Conservation (phyloP, 2,888 invertebrate genomes). For the Idaea dimidiata region DNA sequence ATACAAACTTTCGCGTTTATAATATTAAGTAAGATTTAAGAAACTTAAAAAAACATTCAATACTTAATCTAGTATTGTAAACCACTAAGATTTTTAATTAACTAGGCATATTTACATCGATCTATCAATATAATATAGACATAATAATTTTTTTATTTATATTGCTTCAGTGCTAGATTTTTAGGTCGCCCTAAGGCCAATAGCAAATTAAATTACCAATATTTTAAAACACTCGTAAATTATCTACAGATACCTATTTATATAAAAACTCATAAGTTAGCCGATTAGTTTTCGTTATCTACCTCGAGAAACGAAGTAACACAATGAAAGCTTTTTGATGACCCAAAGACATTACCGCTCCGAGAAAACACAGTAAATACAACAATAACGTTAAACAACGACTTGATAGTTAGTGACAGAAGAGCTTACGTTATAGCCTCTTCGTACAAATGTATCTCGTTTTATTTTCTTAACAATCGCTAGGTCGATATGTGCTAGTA, state of each 20-base stretch:
- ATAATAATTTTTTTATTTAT: too few relatives aligned
- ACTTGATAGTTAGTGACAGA: neutral
- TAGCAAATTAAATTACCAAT: too few relatives aligned
- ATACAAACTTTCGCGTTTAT: too few relatives aligned
- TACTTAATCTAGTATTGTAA: too few relatives aligned
- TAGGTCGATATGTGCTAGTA: constrained; percentile 57
- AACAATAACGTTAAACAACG: neutral
- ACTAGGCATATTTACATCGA: too few relatives aligned
- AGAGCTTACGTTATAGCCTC: constrained; percentile 24
- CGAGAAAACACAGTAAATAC: neutral
- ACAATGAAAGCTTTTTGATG: neutral
- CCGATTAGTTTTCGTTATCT: neutral
- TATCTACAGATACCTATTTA: neutral
- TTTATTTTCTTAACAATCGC: constrained; percentile 36
- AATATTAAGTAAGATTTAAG: too few relatives aligned
- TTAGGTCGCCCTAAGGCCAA: too few relatives aligned
- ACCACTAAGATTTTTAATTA: too few relatives aligned
- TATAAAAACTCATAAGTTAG: neutral
- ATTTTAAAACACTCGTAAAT: too few relatives aligned
- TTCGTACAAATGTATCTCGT: constrained; percentile 32
- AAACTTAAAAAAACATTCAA: too few relatives aligned
- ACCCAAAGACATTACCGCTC: neutral
- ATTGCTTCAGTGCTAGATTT: too few relatives aligned
- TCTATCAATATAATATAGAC: too few relatives aligned
- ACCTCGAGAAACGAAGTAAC: neutral